Base-by-base conservation (phyloP, 2,797 vertebrate species). In the Petrocephalus schoutedeni region DNA sequence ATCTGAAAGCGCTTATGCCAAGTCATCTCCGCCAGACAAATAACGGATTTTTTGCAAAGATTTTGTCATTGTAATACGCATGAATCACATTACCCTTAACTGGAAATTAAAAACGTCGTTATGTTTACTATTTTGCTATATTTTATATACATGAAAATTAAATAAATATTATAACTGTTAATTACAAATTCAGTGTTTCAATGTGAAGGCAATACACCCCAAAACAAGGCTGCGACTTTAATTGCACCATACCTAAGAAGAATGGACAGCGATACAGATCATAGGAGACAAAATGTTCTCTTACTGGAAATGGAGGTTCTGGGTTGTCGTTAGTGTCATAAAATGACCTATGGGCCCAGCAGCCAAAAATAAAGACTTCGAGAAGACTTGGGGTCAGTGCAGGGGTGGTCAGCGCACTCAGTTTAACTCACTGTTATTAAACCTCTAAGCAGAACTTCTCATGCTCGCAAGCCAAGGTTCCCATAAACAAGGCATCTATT, bases 391-490 rank as follows among this genome's bases (percentile, higher is more conserved):
- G 77, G 87, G 19, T 86, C 82, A 57, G 10, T 19, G 36, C 32
- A 56, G 36, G 77, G 28, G 82, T 2, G 41, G 41, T 41, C 41
- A 41, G 41, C 41, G 4, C 41, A 85, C 49, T 67, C 74, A 77
- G 16, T 87, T 49, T 87, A 82, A 67, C 89, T 28, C 23, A 41
- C 32, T 77, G 16, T 9, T 49, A 88, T 67, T 56, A 88, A 28
- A 87, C 54, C 28, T 41, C 32, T 32, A 23, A 88, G n/a, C 41
- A 14, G 23, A 88, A 61, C 71, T 89, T 82, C 86, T 87, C 86
- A 49, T 61, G 58, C 61, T 83, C 36, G 74, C 10, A 36, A 89
- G 77, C 61, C 87, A 57, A 58, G 85, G 59, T 88, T 67, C 86
- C 41, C 9, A 41, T 16, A 56, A 89, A 87, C 58, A 74, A 53